Percentiles rank a stretch among this genome's conserved stretches.
Evolutionary conservation across 2,113 vertebrate species (phyloP).

Genomic region (Puffinus mauretanicus): DNA sequence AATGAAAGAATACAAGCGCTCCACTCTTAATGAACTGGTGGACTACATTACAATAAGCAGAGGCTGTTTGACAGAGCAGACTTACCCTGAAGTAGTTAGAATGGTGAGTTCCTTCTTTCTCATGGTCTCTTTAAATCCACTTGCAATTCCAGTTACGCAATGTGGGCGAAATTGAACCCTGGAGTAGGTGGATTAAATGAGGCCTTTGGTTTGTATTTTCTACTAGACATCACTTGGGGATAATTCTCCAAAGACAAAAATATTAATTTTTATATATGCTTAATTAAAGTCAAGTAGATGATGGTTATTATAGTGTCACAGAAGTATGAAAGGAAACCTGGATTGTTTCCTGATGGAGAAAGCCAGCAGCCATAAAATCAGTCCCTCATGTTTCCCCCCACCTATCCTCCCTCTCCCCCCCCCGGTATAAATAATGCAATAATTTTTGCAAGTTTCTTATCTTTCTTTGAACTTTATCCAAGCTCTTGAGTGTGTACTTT

Average conservation of each 20-base stretch:
- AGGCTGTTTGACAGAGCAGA: conserved; percentile 98
- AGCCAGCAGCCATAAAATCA: neutral
- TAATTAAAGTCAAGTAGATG: conserved; percentile 11
- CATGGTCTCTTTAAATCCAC: conserved; percentile 60
- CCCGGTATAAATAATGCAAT: neutral
- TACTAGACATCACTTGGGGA: neutral
- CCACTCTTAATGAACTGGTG: conserved; percentile 99
- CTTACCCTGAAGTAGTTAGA: conserved; percentile 99
- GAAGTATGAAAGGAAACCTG: neutral
- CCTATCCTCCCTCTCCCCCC: neutral
- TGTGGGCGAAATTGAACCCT: conserved; percentile 6
- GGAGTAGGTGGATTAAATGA: conserved; percentile 46
- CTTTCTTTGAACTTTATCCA: neutral
- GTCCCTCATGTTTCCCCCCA: neutral
- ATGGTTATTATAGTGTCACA: neutral
- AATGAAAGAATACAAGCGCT: conserved; percentile 99
- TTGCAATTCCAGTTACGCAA: neutral
- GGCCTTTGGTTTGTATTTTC: conserved; percentile 39
- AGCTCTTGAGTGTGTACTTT: neutral
- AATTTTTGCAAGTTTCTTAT: neutral
- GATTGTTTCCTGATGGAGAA: conserved; percentile 1
- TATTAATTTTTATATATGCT: neutral
- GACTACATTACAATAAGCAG: conserved; percentile 99
- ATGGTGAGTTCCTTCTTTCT: conserved; percentile 89
- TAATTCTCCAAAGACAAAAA: conserved; percentile 24